These are phyloP conservation scores for Gallinago solitaria DNA, from an alignment of 2,797 vertebrate genomes.

Conservation along the genomic window DNA sequence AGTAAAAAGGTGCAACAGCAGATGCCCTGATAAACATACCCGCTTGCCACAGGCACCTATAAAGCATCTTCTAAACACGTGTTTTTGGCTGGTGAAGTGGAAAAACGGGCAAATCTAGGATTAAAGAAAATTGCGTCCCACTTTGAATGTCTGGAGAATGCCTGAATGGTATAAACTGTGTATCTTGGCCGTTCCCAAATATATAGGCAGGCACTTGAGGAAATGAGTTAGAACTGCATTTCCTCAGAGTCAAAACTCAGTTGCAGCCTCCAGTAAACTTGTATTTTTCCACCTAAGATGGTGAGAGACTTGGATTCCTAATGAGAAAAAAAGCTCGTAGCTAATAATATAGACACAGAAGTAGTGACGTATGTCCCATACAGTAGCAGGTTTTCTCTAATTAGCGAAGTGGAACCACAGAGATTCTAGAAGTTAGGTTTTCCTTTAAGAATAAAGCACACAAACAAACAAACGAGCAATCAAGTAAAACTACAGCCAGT, in stretches of 20 bases:
- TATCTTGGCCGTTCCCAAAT: conserved; percentile 36
- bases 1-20: conserved; percentile 41
- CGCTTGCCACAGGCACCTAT: conserved; percentile 15
- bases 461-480: not conserved
- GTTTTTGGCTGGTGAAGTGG: conserved; percentile 22
- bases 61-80: not conserved
- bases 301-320: not conserved
- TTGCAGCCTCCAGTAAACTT: not conserved
- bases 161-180: conserved; percentile 15
- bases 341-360: not conserved
- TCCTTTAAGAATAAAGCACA: not conserved
- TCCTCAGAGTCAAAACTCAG: not conserved
- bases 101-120: conserved; percentile 37
- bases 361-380: not conserved
- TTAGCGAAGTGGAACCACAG: not conserved
- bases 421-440: not conserved
- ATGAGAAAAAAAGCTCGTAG: not conserved
- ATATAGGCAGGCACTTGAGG: conserved; percentile 27
- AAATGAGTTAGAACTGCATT: conserved; percentile 31
- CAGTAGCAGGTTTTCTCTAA: not conserved
- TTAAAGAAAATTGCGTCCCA: conserved; percentile 34
- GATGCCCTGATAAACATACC: conserved; percentile 36
- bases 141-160: not conserved
- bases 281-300: conserved; percentile 30
- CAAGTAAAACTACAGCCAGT: not conserved